A percentile compares a stretch with the other conserved stretches of the same genome.
These are phyloP conservation scores for Invenusta paracnida DNA, from an alignment of 2,888 invertebrate genomes.

Conservation along the genomic window DNA sequence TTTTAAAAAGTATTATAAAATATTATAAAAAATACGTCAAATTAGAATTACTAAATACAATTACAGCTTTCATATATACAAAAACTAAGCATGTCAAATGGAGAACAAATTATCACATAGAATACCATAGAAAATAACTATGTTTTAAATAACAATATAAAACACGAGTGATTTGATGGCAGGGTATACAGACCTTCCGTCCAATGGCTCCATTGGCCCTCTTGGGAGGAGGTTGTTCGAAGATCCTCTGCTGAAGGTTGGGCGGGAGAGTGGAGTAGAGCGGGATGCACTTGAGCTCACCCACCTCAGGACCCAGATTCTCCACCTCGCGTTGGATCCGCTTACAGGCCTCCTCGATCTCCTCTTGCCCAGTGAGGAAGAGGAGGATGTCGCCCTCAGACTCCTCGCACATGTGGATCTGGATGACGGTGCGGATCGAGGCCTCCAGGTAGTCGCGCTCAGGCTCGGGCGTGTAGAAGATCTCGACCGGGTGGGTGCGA, in stretches of 20 bases:
- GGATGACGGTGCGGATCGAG: slow-evolving; percentile 90
- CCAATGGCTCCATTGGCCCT: slow-evolving; percentile 83
- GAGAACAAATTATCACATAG: too few species aligned
- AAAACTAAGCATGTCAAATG: too few species aligned
- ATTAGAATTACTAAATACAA: too few species aligned
- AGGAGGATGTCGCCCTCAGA: slow-evolving; percentile 79
- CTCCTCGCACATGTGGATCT: slow-evolving; percentile 79
- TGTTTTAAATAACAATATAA: too few species aligned
- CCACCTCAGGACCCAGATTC: slow-evolving; percentile 89
- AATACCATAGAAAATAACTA: too few species aligned
- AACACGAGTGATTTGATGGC: too few species aligned
- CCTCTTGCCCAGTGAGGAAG: slow-evolving; percentile 78
- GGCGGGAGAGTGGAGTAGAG: slow-evolving; percentile 96
- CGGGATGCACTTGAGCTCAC: slow-evolving; percentile 94
- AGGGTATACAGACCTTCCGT: slow-evolving; percentile 67
- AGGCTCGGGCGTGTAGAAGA: slow-evolving; percentile 97
- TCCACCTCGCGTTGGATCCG: slow-evolving; percentile 90
- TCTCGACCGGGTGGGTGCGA: slow-evolving; percentile 87
- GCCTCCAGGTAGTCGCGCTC: slow-evolving; percentile 96
- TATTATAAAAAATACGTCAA: too few species aligned
- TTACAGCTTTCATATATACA: too few species aligned
- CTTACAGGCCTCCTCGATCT: slow-evolving; percentile 98
- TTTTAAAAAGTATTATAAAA: too few species aligned
- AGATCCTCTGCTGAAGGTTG: slow-evolving; percentile 89
- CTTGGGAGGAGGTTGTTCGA: slow-evolving; percentile 88